Evolutionary conservation across 2,113 vertebrate genomes (phyloP), one percentile per base, ranked within the genome.

Genomic region (Leuciscus idus): DNA sequence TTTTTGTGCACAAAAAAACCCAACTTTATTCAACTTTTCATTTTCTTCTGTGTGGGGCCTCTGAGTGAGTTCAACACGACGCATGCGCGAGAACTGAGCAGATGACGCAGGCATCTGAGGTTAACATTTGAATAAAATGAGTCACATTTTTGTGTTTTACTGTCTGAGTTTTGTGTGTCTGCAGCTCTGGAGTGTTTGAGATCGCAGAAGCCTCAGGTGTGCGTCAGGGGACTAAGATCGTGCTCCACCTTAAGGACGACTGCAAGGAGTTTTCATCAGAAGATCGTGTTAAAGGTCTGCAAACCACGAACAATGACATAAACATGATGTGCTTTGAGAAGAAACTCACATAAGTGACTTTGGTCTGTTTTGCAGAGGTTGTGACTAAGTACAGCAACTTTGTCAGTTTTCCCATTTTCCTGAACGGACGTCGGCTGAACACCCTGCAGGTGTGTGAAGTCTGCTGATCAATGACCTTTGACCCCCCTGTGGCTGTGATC

Each of bases 381-480:
- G 96, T 99, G 39, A 98, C 95, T 28, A 99, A 99, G 89, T 99
- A 99, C 92, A 99, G 98, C 93, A 99, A 99, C 93, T 99, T 99
- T 52, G 95, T 99, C 90, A 98, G 96, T 92, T 99, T 98, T 85
- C 97, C 98, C 0, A 92, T 99, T 84, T 99, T 96, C 90, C 95
- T 99, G 79, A 99, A 99, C 0, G 98, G 98, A 83, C 95, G 94
- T 48, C 93, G 97, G 82, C 93, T 98, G 39, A 99, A 99, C 92
- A 98, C 97, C 0, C 88, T 99, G 61, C 98, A 99, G 97, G 98
- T 98, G 89, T 93, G 95, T n/a, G 28, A 62, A 19, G n/a, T 61
- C 13, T 50, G 17, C 4, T n/a, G 13, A 19, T 21, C 33, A 1
- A 13, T 48, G 36, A 39, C 12, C 26, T 55, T 48, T 62, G 11